phyloP scores from a whole-genome alignment of 2,113 vertebrate genomes.

The Nicator chloris region DNA sequence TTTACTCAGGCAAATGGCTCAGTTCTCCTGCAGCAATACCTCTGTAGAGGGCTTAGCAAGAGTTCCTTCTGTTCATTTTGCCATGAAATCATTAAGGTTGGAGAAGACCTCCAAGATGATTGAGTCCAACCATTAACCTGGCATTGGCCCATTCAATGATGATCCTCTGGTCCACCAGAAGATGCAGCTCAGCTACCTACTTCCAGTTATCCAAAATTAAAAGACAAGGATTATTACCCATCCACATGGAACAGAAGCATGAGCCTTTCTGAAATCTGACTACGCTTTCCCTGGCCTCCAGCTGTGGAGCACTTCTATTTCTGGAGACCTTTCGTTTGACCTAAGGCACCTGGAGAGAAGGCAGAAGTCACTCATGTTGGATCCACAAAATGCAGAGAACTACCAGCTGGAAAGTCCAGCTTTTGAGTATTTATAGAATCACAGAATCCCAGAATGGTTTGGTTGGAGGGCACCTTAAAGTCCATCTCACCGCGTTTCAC shows the following conservation, averaged over 20 bases:
- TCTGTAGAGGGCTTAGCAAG: neutral
- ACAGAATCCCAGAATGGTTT: neutral
- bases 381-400: neutral
- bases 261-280: neutral
- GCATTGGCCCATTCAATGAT: neutral
- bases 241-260: neutral
- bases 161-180: neutral
- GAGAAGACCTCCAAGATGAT: neutral
- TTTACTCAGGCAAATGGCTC: neutral
- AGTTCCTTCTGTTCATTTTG: neutral
- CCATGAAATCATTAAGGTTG: neutral
- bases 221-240: neutral
- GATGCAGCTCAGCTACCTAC: neutral
- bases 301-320: neutral
- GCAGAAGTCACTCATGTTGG: neutral
- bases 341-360: neutral
- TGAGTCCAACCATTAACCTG: neutral
- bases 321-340: neutral
- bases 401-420: neutral
- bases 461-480: neutral
- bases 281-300: neutral
- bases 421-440: neutral
- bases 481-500: neutral
- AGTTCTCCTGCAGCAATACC: neutral
- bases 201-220: neutral